These are phyloP conservation scores for Rhyacophila evoluta DNA, from an alignment of 2,888 invertebrate species.

Conservation along the genomic window DNA sequence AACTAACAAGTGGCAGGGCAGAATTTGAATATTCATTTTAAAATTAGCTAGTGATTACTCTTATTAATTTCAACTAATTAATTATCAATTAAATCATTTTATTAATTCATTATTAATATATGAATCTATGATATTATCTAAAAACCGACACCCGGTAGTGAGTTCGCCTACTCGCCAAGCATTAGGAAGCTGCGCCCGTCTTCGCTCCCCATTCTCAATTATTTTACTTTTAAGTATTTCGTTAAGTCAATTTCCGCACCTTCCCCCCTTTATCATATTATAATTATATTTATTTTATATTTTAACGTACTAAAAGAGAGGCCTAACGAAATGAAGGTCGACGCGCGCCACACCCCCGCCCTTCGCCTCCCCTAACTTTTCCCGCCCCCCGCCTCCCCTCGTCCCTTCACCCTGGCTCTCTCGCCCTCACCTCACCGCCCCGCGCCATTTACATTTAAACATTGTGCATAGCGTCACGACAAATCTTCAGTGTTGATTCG, in stretches of 20 bases:
- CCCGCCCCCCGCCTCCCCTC: constrained; percentile 35
- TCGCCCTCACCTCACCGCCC: neutral
- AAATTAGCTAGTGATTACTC: constrained; percentile 56
- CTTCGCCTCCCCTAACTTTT: constrained; percentile 7
- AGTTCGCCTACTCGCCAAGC: constrained; percentile 56
- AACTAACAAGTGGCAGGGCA: constrained; percentile 54
- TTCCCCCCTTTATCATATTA: constrained; percentile 41
- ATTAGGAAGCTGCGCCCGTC: constrained; percentile 52
- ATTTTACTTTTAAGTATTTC: constrained; percentile 52
- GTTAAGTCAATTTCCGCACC: constrained; percentile 46
- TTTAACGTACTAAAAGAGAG: constrained; percentile 55
- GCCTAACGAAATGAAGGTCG: constrained; percentile 55
- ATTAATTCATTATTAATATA: constrained; percentile 54
- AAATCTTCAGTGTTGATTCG: constrained; percentile 31
- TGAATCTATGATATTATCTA: constrained; percentile 56
- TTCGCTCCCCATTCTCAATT: constrained; percentile 53
- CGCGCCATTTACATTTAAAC: constrained; percentile 29
- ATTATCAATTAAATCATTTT: constrained; percentile 55
- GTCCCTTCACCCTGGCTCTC: neutral
- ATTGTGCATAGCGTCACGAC: constrained; percentile 43
- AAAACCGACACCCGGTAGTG: constrained; percentile 52
- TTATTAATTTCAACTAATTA: constrained; percentile 56
- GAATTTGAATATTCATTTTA: constrained; percentile 53
- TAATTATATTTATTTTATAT: constrained; percentile 47
- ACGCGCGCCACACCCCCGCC: constrained; percentile 41